phyloP scores from a whole-genome alignment of 2,113 vertebrate species.

The Cranoglanis bouderius region DNA sequence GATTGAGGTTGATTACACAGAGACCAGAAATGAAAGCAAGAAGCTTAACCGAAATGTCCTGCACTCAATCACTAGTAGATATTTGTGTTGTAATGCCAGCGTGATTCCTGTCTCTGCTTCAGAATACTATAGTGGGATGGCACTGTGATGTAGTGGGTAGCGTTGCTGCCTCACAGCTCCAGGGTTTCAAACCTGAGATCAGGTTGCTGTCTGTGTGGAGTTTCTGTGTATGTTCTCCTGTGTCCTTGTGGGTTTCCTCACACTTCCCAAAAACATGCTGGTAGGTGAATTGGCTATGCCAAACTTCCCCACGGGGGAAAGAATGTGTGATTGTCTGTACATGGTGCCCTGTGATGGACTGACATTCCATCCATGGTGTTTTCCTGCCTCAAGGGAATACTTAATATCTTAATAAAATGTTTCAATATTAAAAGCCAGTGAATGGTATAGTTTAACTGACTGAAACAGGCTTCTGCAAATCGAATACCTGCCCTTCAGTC shows the following conservation, averaged over 20 bases:
- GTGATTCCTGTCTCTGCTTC: neutral
- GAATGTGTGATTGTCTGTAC: neutral
- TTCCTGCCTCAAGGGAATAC: neutral
- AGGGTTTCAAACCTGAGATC: neutral
- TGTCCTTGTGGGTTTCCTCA: neutral
- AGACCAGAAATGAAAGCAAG: slow-evolving; percentile 30
- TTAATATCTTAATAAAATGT: neutral
- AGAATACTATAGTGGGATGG: neutral
- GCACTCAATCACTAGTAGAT: neutral
- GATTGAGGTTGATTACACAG: slow-evolving; percentile 47
- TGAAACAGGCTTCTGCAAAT: neutral
- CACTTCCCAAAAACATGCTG: neutral
- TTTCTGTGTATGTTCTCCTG: neutral
- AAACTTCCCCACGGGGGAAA: neutral
- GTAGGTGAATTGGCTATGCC: neutral
- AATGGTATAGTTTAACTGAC: neutral
- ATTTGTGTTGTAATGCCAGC: neutral
- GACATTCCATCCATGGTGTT: neutral
- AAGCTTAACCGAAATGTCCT: slow-evolving; percentile 24
- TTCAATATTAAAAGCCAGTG: neutral
- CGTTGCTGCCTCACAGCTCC: neutral
- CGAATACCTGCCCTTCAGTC: neutral
- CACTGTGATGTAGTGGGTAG: neutral
- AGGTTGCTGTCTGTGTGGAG: neutral
- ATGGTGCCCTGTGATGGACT: neutral